Evolutionary conservation across 2,888 invertebrate species (phyloP).

Genomic region (Caenorhabditis afra): DNA sequence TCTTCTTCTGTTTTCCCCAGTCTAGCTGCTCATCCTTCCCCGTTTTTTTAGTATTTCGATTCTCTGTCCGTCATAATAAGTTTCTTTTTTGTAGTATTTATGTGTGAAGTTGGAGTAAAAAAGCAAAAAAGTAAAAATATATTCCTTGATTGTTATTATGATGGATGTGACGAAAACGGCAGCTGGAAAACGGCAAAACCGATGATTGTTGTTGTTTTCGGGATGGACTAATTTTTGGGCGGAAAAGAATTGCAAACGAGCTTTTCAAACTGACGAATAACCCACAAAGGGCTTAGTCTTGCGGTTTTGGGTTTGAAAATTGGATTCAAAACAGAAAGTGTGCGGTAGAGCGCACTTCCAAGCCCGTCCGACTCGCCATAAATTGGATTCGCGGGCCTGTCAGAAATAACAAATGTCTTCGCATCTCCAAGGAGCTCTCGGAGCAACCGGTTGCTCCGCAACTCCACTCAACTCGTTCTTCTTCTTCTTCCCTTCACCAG

Average conservation of each 20-base stretch:
- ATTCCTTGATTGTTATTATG: conserved; percentile 25
- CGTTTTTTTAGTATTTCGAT: conserved; percentile 11
- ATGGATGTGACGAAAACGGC: conserved; percentile 37
- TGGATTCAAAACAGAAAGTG: too few species aligned
- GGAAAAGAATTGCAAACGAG: conserved; percentile 30
- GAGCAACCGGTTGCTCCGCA: not conserved
- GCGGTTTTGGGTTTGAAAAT: too few species aligned
- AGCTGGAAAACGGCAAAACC: conserved; percentile 41
- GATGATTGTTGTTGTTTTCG: conserved; percentile 51
- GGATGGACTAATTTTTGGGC: conserved; percentile 45
- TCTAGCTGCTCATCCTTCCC: conserved; percentile 32
- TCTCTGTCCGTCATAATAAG: conserved; percentile 26
- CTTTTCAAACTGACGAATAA: not conserved
- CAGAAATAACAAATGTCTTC: too few species aligned
- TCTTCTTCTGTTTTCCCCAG: conserved; percentile 17
- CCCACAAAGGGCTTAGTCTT: not conserved
- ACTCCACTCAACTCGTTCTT: not conserved
- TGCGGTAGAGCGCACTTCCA: too few species aligned
- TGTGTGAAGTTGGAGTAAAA: conserved; percentile 30
- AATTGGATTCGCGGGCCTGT: too few species aligned
- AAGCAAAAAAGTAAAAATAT: conserved; percentile 26
- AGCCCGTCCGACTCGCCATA: too few species aligned
- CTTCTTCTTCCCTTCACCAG: not conserved
- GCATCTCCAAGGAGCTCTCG: too few species aligned
- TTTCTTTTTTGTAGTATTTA: conserved; percentile 28